Base-by-base conservation (phyloP, 2,113 vertebrate genomes). In the Esox niger region DNA sequence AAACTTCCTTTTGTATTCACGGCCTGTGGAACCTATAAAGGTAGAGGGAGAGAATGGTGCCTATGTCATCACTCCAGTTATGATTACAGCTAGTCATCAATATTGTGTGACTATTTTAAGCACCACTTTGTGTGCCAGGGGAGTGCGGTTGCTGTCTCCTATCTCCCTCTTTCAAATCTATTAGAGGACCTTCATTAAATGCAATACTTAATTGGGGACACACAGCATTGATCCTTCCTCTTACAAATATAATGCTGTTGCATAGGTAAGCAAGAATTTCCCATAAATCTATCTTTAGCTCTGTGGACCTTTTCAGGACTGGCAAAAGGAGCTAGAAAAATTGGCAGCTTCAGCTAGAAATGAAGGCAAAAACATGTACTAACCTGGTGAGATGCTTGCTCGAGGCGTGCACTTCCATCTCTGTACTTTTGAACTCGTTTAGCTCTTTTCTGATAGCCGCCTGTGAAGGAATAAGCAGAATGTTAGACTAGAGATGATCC, bases 321-420 rank as follows among this genome's bases (percentile, higher is more conserved):
- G 75, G 69, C 72, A 33, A 58, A 47, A 64, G 30, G 66, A 67
- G 80, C 83, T 90, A 90, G 79, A 87, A 85, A 76, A 87, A 90
- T 84, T 90, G 84, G 6, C n/a, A 2, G 1, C 46, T 25, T 62
- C 69, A 66, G 61, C 84, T 77, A 38, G 74, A 76, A 91, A 89
- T 85, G 88, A 72, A 69, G 46, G 27, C 62, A 31, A 66, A 31
- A 13, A n/a, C 23, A 33, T n/a, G 9, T 15, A 85, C 95, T 86
- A 83, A 98, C 97, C 97, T 97, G 62, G 97, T 99, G 91, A 99
- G 89, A 76, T 99, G 97, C 90, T 97, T 98, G 94, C 97, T 99
- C 2, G 96, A 98, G 59, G 95, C 95, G 1, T 99, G 96, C 35
- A 99, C 97, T 86, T 99, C 96, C 97, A 99, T 99, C 86, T 99